Evolutionary conservation across 2,888 invertebrate genomes (phyloP), one percentile per base, ranked within the genome.

Genomic region (Acronicta alni): DNA sequence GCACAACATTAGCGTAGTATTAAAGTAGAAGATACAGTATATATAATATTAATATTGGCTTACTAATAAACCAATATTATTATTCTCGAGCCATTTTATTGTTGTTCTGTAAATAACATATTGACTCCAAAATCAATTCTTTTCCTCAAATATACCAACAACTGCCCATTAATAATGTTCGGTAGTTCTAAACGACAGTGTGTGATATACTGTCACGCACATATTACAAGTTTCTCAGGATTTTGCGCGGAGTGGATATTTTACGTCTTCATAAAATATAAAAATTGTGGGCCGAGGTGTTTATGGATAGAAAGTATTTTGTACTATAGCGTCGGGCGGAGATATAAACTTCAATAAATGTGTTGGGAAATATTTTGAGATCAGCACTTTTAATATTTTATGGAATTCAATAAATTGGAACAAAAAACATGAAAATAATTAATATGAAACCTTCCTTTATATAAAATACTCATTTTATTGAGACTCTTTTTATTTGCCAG

Each of bases 201-300:
- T 67, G 70, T 79, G 75, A 82, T 82, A 79, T 68, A 80, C 57
- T 68, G 67, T 71, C 59, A 62, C 57, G 63, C 71, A 65, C 66
- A 77, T 80, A 76, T 80, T 73, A 82, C 76, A 80, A 78, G 78
- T 72, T 72, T 71, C 63, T 67, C 58, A 47, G 59, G 57, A 65
- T 61, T 41, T 65, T 63, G 65, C 68, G 62, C 57, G 67, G 59
- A 52, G 63, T 72, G 70, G 73, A 75, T 72, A 75, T 69, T 82
- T 85, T 81, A 85, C 78, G 84, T 86, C 82, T 84, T 81, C 82
- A 84, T 86, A 86, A 85, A 85, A 82, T 77, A 72, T 70, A 80
- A 73, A 81, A 81, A 83, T 77, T 77, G 74, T 70, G 74, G 73
- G 52, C 63, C 57, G 65, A 79, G 72, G 73, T 78, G 72, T 80